These are phyloP conservation scores for Phrynosoma blainvillii DNA, from an alignment of 2,113 vertebrate species.

Conservation along the genomic window DNA sequence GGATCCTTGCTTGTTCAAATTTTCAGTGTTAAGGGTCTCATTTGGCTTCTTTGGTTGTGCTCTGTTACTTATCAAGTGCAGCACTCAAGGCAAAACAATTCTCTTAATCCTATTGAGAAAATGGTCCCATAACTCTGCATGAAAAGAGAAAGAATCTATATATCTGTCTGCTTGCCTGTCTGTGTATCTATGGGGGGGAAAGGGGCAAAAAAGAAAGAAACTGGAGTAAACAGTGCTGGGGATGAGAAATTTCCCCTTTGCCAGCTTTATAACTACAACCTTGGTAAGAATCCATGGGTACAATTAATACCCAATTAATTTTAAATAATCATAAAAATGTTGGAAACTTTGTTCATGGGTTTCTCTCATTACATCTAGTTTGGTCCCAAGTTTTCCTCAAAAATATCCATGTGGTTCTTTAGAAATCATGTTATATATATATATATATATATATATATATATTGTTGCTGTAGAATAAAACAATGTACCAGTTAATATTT, in stretches of 20 bases:
- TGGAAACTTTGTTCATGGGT: neutral
- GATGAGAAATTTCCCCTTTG: neutral
- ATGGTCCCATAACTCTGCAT: neutral
- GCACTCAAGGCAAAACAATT: slow-evolving; percentile 22
- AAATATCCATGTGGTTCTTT: neutral
- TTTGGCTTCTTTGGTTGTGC: slow-evolving; percentile 35
- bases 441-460: too few species aligned
- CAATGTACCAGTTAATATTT: too few species aligned
- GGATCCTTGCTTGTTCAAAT: slow-evolving; percentile 45
- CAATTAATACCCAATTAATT: neutral
- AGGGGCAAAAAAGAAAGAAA: too few species aligned
- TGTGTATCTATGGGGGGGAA: too few species aligned
- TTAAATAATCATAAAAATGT: neutral
- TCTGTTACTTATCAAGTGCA: slow-evolving; percentile 43
- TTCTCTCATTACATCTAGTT: neutral
- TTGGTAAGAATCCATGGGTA: neutral
- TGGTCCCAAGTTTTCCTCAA: neutral
- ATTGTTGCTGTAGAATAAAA: neutral
- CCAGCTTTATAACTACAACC: too few species aligned
- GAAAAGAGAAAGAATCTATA: neutral
- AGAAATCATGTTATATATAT: neutral
- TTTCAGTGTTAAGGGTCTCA: slow-evolving; percentile 33
- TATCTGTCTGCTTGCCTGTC: too few species aligned
- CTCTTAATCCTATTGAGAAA: neutral
- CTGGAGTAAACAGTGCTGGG: neutral